These are phyloP conservation scores for Drosophila meridionalis DNA, from an alignment of 2,888 invertebrate species.

Conservation along the genomic window DNA sequence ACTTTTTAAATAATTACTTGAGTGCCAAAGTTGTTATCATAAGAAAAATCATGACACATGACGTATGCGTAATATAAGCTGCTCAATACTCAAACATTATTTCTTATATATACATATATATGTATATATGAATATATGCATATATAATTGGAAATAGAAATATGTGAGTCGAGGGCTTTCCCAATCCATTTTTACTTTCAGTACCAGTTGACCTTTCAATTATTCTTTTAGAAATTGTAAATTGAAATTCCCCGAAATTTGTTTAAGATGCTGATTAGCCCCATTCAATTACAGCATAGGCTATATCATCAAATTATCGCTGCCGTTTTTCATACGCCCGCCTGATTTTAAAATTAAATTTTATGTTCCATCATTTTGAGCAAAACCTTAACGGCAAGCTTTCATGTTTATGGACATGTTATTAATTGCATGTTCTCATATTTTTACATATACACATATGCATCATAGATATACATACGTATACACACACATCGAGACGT, in stretches of 20 bases:
- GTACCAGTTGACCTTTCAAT: neutral
- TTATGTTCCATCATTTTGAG: conserved; percentile 39
- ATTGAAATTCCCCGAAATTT: neutral
- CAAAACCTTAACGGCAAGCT: conserved; percentile 34
- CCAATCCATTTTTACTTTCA: neutral
- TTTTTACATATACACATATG: neutral
- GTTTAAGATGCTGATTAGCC: neutral
- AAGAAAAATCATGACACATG: conserved; percentile 15
- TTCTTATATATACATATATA: neutral
- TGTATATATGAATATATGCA: too few relatives aligned
- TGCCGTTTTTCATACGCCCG: conserved; percentile 10
- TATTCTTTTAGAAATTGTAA: neutral
- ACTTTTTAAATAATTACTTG: neutral
- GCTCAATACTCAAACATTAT: neutral
- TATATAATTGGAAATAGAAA: neutral
- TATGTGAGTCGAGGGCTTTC: neutral
- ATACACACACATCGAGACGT: conserved; percentile 43
- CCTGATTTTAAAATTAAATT: conserved; percentile 52
- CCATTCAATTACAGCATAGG: neutral
- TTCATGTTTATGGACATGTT: conserved; percentile 59
- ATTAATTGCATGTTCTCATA: conserved; percentile 64
- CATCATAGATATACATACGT: neutral
- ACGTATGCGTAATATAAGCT: neutral
- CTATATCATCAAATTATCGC: neutral
- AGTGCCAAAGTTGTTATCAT: conserved; percentile 47